Conservation (phyloP, 2,113 vertebrate genomes). For the Hystrix brachyura region DNA sequence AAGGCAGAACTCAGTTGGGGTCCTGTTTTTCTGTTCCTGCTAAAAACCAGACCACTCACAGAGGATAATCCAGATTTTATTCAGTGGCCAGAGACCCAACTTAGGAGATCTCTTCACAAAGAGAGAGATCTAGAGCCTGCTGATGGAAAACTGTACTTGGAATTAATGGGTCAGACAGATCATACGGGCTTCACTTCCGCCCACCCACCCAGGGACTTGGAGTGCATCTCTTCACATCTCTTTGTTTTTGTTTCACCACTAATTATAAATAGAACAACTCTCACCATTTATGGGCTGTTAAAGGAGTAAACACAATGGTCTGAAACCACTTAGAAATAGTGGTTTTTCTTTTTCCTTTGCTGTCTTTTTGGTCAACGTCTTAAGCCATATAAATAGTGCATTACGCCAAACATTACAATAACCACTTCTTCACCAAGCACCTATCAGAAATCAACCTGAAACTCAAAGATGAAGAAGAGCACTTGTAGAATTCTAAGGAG, state of each 20-base stretch:
- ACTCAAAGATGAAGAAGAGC: constrained; percentile 10
- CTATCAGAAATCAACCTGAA: constrained; percentile 39
- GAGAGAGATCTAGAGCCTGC: neutral
- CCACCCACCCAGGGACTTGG: neutral
- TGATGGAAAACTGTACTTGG: neutral
- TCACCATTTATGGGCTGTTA: neutral
- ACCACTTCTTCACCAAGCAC: constrained; percentile 51
- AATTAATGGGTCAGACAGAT: neutral
- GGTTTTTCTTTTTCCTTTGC: constrained; percentile 13
- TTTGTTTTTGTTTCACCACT: constrained; percentile 11
- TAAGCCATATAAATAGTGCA: neutral
- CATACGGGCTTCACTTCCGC: neutral
- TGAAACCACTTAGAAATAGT: constrained; percentile 26
- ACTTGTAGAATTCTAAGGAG: neutral
- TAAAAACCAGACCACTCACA: neutral
- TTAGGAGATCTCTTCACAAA: neutral
- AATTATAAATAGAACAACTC: constrained; percentile 51
- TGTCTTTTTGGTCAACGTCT: constrained; percentile 41
- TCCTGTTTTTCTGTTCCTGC: neutral
- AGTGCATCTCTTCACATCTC: neutral
- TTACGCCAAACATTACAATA: neutral
- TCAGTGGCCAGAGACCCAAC: neutral
- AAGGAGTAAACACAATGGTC: constrained; percentile 38
- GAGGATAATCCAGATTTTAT: neutral
- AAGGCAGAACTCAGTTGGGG: neutral